These are phyloP conservation scores for Enhydra lutris DNA, from an alignment of 2,113 vertebrate genomes.

Conservation along the genomic window DNA sequence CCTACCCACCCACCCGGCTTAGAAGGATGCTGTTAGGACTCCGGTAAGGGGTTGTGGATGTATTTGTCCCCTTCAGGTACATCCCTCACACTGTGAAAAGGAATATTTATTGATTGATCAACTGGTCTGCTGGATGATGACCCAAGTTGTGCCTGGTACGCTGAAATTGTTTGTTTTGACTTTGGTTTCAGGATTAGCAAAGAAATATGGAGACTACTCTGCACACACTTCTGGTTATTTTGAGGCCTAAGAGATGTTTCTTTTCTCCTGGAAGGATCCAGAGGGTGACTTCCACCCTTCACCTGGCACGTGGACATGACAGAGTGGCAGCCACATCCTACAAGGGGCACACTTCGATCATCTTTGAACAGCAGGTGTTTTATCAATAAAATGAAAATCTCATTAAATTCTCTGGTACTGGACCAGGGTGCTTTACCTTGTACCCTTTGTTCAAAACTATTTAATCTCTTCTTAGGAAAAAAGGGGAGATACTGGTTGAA, in stretches of 20 bases:
- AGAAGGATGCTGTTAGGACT: background rate
- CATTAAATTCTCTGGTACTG: slow-evolving; percentile 20
- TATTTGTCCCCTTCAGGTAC: background rate
- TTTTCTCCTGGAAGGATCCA: background rate
- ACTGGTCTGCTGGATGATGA: background rate
- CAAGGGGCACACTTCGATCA: background rate
- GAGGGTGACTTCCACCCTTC: slow-evolving; percentile 1
- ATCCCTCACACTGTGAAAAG: background rate
- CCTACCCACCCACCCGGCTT: rapidly evolving
- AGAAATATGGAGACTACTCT: background rate
- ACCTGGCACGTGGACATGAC: background rate
- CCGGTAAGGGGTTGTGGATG: background rate
- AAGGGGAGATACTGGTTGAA: slow-evolving; percentile 44
- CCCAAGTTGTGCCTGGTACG: background rate
- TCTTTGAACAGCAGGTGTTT: background rate
- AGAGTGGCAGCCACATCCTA: background rate
- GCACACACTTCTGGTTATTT: background rate
- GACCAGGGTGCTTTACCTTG: background rate
- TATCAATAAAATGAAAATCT: slow-evolving; percentile 25
- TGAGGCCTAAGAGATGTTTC: slow-evolving; percentile 11
- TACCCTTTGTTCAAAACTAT: background rate
- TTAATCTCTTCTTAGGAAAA: slow-evolving; percentile 25
- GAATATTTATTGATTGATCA: background rate
- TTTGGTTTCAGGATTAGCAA: background rate
- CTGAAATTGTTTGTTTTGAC: background rate